These are phyloP conservation scores for Lasioglossum leucozonium DNA, from an alignment of 2,888 invertebrate species.

Conservation along the genomic window DNA sequence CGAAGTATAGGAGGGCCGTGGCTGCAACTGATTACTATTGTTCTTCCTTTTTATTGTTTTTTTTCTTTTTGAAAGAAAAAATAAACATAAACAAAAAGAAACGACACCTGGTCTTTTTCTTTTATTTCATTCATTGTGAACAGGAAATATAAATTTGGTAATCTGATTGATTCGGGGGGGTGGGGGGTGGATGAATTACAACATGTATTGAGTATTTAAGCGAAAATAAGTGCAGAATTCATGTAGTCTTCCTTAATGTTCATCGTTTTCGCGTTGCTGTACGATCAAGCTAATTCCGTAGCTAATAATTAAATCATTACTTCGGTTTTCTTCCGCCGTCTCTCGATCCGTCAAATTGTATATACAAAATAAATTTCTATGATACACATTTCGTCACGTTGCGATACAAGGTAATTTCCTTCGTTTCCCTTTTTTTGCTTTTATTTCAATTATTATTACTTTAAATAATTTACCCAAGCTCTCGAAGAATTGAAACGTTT, in stretches of 20 bases:
- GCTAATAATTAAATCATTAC: constrained; percentile 36
- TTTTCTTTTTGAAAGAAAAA: constrained; percentile 25
- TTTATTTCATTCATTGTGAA: constrained; percentile 28
- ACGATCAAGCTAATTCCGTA: constrained; percentile 41
- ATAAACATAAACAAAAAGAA: constrained; percentile 21
- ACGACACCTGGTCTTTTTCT: constrained; percentile 40
- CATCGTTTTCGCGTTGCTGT: constrained; percentile 44
- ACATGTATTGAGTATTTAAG: constrained; percentile 49
- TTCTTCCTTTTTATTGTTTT: not conserved
- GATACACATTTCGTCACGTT: constrained; percentile 41
- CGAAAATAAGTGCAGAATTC: constrained; percentile 41
- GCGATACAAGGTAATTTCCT: constrained; percentile 31
- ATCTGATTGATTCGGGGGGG: constrained; percentile 6
- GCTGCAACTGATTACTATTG: constrained; percentile 68
- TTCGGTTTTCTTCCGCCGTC: constrained; percentile 1
- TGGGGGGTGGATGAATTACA: constrained; percentile 8
- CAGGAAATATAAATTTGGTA: constrained; percentile 17
- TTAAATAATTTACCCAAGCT: constrained; percentile 36
- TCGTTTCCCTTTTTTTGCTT: not conserved
- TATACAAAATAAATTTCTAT: constrained; percentile 61
- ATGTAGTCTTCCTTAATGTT: constrained; percentile 26
- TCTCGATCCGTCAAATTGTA: constrained; percentile 44
- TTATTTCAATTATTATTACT: constrained; percentile 30
- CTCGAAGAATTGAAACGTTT: constrained; percentile 37
- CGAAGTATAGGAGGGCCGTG: constrained; percentile 80